A percentile compares a stretch with the other conserved stretches of the same genome.
Conservation (phyloP, 2,888 invertebrate species). For the Notodonta dromedarius region DNA sequence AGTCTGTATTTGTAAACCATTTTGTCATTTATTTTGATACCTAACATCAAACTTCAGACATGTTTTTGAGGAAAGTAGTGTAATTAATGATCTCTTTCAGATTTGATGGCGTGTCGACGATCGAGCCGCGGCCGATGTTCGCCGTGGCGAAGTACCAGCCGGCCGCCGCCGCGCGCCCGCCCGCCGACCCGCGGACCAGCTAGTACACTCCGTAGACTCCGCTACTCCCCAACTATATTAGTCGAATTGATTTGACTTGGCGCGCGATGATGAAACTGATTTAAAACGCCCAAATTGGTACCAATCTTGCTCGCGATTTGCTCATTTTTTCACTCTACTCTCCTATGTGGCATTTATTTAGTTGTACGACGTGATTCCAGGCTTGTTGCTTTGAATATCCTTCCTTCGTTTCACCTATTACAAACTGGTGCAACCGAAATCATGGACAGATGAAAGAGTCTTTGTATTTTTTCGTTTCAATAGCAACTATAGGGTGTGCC, state of each 20-base stretch:
- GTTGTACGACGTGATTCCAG: not conserved
- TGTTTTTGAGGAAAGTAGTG: too few relatives aligned
- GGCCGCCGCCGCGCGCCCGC: slow-evolving; percentile 42
- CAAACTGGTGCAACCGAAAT: not conserved
- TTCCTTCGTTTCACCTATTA: not conserved
- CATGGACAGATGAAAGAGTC: not conserved
- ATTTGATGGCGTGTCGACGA: slow-evolving; percentile 69
- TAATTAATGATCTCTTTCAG: slow-evolving; percentile 42
- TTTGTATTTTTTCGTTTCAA: not conserved
- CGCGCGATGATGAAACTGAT: slow-evolving; percentile 18
- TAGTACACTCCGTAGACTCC: slow-evolving; percentile 39
- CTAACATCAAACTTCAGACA: too few relatives aligned
- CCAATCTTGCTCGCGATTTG: not conserved
- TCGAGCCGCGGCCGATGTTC: slow-evolving; percentile 72
- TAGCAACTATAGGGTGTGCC: not conserved
- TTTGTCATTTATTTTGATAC: too few relatives aligned
- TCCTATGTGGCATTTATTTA: slow-evolving; percentile 2
- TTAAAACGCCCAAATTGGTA: not conserved
- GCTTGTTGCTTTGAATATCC: not conserved
- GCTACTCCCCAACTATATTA: slow-evolving; percentile 22
- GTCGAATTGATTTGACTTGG: slow-evolving; percentile 22
- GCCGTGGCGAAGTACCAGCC: slow-evolving; percentile 63
- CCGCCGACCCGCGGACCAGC: slow-evolving; percentile 45
- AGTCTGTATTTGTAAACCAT: too few relatives aligned
- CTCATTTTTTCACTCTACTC: slow-evolving; percentile 1